Evolutionary conservation across 2,888 invertebrate genomes (phyloP).

Genomic region (Amphipyra tragopoginis): DNA sequence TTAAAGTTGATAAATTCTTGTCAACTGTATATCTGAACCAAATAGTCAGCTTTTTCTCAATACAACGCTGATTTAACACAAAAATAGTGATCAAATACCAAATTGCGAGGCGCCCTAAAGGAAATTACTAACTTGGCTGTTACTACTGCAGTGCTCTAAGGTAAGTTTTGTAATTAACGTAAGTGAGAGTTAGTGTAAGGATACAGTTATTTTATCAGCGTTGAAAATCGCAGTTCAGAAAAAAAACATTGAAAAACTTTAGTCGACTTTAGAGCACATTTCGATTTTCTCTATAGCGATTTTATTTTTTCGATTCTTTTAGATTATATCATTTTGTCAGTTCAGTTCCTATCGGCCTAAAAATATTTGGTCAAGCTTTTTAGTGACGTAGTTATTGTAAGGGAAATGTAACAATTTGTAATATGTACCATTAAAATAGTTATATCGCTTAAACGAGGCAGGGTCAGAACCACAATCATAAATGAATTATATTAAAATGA

Average conservation of each 20-base stretch:
- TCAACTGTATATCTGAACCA: neutral
- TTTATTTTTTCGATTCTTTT: slow-evolving; percentile 65
- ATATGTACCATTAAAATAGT: slow-evolving; percentile 81
- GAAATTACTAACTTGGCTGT: slow-evolving; percentile 72
- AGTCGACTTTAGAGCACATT: slow-evolving; percentile 71
- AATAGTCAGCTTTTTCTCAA: slow-evolving; percentile 1
- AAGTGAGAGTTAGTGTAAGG: slow-evolving; percentile 81
- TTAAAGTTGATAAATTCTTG: neutral
- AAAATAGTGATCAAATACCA: slow-evolving; percentile 17
- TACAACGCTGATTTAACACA: slow-evolving; percentile 1
- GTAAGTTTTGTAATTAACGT: slow-evolving; percentile 81
- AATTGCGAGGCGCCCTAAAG: slow-evolving; percentile 62
- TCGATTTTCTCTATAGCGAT: slow-evolving; percentile 66
- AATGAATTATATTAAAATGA: slow-evolving; percentile 73
- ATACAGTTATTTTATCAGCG: slow-evolving; percentile 68
- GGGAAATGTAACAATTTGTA: slow-evolving; percentile 73
- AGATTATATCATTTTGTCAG: slow-evolving; percentile 62
- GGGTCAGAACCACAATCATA: slow-evolving; percentile 87
- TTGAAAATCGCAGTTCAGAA: slow-evolving; percentile 57
- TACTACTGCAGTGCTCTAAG: slow-evolving; percentile 72
- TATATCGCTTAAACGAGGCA: slow-evolving; percentile 88
- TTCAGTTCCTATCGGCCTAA: slow-evolving; percentile 89
- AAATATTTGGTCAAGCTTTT: slow-evolving; percentile 82
- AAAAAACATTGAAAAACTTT: slow-evolving; percentile 51
- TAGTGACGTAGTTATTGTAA: slow-evolving; percentile 71